Conservation (phyloP, 2,113 vertebrate species). For the Pollachius pollachius region DNA sequence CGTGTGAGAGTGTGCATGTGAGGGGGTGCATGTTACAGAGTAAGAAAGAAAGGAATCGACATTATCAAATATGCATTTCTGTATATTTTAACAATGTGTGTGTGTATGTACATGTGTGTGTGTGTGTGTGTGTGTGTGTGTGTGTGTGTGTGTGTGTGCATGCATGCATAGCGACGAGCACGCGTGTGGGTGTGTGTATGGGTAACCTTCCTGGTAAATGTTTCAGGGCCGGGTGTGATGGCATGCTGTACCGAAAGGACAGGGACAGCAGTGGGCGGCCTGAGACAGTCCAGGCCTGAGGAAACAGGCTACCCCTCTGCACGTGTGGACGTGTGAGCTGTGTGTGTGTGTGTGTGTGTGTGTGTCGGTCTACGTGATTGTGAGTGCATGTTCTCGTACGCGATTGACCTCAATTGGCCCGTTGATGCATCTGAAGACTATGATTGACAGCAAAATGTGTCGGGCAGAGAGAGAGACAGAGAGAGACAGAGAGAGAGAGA, state of each 20-base stretch:
- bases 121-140: background rate
- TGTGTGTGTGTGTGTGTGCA: conserved; percentile 9
- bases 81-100: background rate
- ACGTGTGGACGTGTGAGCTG: background rate
- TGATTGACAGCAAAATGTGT: conserved; percentile 44
- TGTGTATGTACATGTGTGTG: background rate
- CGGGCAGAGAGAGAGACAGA: background rate
- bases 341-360: conserved; percentile 16
- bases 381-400: conserved; percentile 26
- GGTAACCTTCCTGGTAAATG: conserved; percentile 21
- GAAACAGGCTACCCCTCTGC: conserved; percentile 38
- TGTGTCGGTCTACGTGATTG: conserved; percentile 16
- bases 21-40: background rate
- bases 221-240: conserved; percentile 45
- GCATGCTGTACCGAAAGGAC: conserved; percentile 42
- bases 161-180: background rate
- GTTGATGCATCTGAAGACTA: conserved; percentile 41
- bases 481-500: conserved; percentile 12
- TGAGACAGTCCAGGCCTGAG: conserved; percentile 51
- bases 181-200: background rate
- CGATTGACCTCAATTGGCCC: conserved; percentile 48
- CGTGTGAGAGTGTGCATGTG: conserved; percentile 19
- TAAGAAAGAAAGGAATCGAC: background rate
- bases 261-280: conserved; percentile 19
- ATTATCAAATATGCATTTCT: background rate